These are phyloP conservation scores for Ips typographus DNA, from an alignment of 1,140 invertebrate genomes.

Conservation along the genomic window DNA sequence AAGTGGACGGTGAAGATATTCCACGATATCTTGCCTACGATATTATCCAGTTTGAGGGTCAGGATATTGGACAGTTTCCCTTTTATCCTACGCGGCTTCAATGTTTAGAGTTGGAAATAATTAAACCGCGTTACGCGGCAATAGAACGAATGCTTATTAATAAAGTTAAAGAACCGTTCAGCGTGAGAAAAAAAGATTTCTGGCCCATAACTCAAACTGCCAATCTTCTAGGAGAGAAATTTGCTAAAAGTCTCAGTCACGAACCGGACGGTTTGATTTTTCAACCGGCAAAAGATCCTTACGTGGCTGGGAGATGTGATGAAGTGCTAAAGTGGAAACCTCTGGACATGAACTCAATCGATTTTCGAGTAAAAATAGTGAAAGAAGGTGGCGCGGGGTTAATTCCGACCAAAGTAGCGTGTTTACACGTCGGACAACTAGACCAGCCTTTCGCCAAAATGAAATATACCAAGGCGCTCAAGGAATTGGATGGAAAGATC, in stretches of 20 bases:
- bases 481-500: constrained; percentile 88
- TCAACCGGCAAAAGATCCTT: constrained; percentile 87
- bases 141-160: constrained; percentile 74
- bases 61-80: constrained; percentile 73
- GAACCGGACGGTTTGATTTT: constrained; percentile 98
- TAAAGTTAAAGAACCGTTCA: constrained; percentile 81
- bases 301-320: constrained; percentile 78
- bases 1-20: constrained; percentile 68
- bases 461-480: constrained; percentile 74
- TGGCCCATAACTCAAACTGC: constrained; percentile 73
- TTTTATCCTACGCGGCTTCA: constrained; percentile 76
- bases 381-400: constrained; percentile 72
- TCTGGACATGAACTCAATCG: constrained; percentile 87
- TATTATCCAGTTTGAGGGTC: constrained; percentile 80
- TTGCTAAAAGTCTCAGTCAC: constrained; percentile 81
- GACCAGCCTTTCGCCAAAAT: constrained; percentile 69
- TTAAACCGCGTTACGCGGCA: constrained; percentile 70
- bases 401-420: constrained; percentile 71
- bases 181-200: constrained; percentile 85
- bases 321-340: constrained; percentile 98
- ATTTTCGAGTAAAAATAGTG: constrained; percentile 87
- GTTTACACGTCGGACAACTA: constrained; percentile 77
- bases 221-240: constrained; percentile 81
- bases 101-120: constrained; percentile 74
- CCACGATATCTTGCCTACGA: constrained; percentile 96